Evolutionary conservation across 2,113 vertebrate species (phyloP).

Genomic region (Myotis brandtii): DNA sequence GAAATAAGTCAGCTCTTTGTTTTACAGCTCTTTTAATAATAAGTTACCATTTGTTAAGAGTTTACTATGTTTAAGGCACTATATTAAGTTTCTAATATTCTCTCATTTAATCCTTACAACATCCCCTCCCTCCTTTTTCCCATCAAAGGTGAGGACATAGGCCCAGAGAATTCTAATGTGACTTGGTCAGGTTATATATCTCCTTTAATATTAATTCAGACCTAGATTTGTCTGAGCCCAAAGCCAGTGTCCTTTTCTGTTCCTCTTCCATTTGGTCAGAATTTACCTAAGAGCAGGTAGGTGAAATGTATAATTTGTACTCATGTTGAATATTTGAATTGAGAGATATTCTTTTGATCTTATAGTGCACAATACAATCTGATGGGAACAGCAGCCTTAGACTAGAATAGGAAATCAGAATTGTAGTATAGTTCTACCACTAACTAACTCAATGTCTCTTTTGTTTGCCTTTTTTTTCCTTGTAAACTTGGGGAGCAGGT

Average conservation of each 20-base stretch:
- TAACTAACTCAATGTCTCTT: background rate
- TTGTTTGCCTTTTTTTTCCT: background rate
- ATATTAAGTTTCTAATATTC: background rate
- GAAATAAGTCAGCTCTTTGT: slow-evolving; percentile 26
- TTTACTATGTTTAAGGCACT: slow-evolving; percentile 5
- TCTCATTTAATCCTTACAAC: background rate
- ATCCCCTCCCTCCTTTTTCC: background rate
- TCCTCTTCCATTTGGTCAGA: background rate
- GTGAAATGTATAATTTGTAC: background rate
- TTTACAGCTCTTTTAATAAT: slow-evolving; percentile 40
- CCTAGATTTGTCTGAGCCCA: background rate
- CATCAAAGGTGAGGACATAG: background rate
- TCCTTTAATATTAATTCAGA: slow-evolving; percentile 16
- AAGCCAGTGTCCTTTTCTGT: background rate
- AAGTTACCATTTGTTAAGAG: slow-evolving; percentile 17
- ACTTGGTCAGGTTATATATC: background rate
- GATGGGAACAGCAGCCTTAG: background rate
- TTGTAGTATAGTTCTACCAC: background rate
- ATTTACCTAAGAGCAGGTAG: background rate
- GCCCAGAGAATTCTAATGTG: slow-evolving; percentile 30
- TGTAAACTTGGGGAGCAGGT: background rate
- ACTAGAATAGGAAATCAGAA: background rate
- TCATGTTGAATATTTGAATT: slow-evolving; percentile 2
- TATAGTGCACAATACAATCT: background rate
- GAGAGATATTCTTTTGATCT: background rate